Percentiles rank a stretch among this genome's conserved stretches.
Conservation (phyloP, 2,888 invertebrate species). For the Hemithea aestivaria region DNA sequence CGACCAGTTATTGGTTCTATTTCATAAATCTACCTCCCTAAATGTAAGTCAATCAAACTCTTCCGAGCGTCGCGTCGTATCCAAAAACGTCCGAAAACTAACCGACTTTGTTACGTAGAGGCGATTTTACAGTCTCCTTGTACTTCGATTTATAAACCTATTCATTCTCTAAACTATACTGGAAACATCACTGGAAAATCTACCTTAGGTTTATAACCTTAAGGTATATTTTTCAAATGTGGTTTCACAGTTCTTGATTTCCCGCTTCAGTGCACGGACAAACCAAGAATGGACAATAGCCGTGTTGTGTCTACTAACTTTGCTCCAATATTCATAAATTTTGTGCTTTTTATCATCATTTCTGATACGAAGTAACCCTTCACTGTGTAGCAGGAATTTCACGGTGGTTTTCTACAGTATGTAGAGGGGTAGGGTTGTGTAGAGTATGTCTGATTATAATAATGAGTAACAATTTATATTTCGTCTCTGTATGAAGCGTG, state of each 20-base stretch:
- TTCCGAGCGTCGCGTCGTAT: conserved; percentile 3
- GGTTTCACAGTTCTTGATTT: conserved; percentile 37
- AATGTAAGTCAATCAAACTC: conserved; percentile 1
- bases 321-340: conserved; percentile 43
- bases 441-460: too few species aligned
- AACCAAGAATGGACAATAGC: conserved; percentile 36
- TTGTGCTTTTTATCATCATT: conserved; percentile 26
- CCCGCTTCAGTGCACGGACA: conserved; percentile 36
- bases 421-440: too few species aligned
- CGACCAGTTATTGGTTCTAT: too few species aligned
- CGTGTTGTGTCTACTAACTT: conserved; percentile 28
- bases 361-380: conserved; percentile 17
- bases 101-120: conserved; percentile 16
- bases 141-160: conserved; percentile 35
- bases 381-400: conserved; percentile 10
- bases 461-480: too few species aligned
- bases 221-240: conserved; percentile 11
- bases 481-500: too few species aligned
- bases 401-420: conserved; percentile 6
- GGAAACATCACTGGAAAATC: background rate
- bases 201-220: conserved; percentile 1
- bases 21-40: background rate
- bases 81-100: conserved; percentile 9
- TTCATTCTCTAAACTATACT: conserved; percentile 17
- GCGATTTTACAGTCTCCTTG: conserved; percentile 31